phyloP scores from a whole-genome alignment of 2,797 vertebrate genomes.

The Sibirionetta formosa region DNA sequence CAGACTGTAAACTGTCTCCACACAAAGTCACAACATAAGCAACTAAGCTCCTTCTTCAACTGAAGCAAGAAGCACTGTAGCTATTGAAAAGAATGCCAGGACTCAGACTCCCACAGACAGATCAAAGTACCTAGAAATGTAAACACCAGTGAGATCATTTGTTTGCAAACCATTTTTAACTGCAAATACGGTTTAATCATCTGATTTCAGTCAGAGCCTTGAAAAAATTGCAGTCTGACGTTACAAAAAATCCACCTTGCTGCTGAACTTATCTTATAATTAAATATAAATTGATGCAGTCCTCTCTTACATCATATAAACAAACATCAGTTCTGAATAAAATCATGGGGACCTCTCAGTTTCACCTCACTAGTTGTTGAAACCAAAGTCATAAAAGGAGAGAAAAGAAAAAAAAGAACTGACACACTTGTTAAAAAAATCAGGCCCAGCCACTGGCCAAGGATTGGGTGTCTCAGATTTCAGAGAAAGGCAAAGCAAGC shows the following conservation, averaged over 20 bases:
- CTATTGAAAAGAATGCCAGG: neutral
- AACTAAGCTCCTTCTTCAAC: neutral
- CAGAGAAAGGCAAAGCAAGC: neutral
- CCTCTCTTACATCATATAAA: neutral
- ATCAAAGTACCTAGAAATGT: neutral
- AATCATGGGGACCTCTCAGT: neutral
- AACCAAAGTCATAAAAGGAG: neutral
- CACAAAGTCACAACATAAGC: slow-evolving; percentile 30
- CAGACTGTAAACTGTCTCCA: slow-evolving; percentile 58
- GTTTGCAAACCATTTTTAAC: slow-evolving; percentile 4
- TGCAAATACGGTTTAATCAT: neutral
- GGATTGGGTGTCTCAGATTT: neutral
- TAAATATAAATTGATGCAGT: neutral
- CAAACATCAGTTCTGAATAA: neutral
- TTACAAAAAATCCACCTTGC: neutral
- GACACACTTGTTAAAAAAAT: neutral
- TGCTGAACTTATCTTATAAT: neutral
- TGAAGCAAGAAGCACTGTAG: neutral
- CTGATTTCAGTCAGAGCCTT: neutral
- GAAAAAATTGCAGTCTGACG: neutral
- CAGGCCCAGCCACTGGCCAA: neutral
- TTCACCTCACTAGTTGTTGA: neutral
- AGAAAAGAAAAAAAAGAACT: neutral
- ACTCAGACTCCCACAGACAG: neutral
- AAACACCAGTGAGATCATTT: slow-evolving; percentile 3